Evolutionary conservation across 2,888 invertebrate species (phyloP).

Genomic region (Antheraea yamamai): DNA sequence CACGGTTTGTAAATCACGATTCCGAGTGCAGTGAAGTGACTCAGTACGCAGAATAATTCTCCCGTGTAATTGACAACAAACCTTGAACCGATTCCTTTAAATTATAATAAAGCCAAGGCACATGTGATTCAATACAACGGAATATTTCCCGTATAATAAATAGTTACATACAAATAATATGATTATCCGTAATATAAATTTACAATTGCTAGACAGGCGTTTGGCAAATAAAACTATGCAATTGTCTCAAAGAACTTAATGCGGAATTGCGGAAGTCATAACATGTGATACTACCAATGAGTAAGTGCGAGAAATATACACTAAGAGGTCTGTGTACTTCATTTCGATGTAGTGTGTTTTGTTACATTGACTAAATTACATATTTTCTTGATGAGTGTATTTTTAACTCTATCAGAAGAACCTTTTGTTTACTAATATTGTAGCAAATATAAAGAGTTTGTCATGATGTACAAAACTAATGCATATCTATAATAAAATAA

Average conservation of each 20-base stretch:
- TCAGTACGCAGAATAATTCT: conserved; percentile 4
- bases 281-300: too few species aligned
- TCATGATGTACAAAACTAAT: not conserved
- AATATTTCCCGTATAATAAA: not conserved
- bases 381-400: too few species aligned
- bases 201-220: too few species aligned
- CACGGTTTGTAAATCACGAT: conserved; percentile 8
- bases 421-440: too few species aligned
- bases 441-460: not conserved
- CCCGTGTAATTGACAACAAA: conserved; percentile 3
- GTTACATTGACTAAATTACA: too few species aligned
- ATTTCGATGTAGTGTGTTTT: too few species aligned
- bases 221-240: too few species aligned
- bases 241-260: too few species aligned
- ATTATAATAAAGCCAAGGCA: conserved; percentile 3
- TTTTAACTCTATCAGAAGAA: too few species aligned
- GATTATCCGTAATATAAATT: not conserved
- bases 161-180: not conserved
- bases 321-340: too few species aligned
- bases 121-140: not conserved
- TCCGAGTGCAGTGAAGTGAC: not conserved
- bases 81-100: conserved; percentile 4
- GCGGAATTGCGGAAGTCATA: too few species aligned
- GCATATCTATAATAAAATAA: not conserved
- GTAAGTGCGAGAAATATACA: too few species aligned